Evolutionary conservation across 1,140 invertebrate genomes (phyloP).

Genomic region (Akabosia matsudoensis): DNA sequence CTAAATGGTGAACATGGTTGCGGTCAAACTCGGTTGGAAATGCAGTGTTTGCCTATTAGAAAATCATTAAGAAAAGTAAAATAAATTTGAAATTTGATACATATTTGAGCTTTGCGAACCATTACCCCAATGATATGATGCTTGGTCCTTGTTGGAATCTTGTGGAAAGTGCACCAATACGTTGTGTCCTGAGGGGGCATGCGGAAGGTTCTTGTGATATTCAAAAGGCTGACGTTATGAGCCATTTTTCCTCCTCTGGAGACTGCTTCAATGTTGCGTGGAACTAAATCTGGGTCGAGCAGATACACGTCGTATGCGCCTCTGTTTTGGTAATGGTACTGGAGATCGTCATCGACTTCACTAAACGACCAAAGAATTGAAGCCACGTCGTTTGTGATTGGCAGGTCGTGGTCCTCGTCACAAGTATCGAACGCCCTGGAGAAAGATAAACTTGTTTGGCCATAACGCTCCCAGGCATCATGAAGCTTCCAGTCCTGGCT

Average conservation of each 20-base stretch:
- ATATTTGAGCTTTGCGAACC: too few species aligned
- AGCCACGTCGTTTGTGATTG: conserved; percentile 53
- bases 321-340: conserved; percentile 62
- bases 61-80: too few species aligned
- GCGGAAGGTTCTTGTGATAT: neutral
- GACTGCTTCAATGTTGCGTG: conserved; percentile 53
- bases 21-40: neutral
- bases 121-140: conserved; percentile 1
- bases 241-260: neutral
- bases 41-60: neutral
- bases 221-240: neutral
- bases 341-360: conserved; percentile 53
- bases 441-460: neutral
- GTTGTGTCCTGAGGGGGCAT: conserved; percentile 41
- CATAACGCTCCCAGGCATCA: neutral
- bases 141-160: neutral
- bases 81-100: too few species aligned
- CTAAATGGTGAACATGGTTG: neutral
- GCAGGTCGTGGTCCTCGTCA: conserved; percentile 51
- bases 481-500: conserved; percentile 8
- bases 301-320: conserved; percentile 66
- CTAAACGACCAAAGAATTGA: neutral
- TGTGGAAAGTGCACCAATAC: neutral
- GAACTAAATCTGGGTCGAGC: conserved; percentile 51
- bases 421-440: neutral